Conservation (phyloP, 2,797 vertebrate genomes). For the Taeniopygia guttata region DNA sequence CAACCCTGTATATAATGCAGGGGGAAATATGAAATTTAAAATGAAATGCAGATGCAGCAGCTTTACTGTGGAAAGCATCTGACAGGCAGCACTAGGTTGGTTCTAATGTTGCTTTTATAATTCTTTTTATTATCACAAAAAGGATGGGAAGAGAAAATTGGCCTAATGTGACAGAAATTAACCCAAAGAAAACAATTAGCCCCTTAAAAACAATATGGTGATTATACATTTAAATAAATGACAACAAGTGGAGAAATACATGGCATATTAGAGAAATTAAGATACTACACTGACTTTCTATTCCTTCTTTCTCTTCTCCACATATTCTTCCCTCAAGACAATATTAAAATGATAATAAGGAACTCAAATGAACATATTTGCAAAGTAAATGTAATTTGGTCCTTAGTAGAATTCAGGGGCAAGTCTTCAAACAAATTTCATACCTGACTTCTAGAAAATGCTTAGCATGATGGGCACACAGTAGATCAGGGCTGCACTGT, state of each 20-base stretch:
- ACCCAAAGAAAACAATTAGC: constrained; percentile 8
- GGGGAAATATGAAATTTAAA: background rate
- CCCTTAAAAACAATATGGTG: background rate
- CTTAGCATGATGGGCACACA: background rate
- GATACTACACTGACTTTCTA: background rate
- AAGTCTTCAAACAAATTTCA: background rate
- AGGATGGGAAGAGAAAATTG: background rate
- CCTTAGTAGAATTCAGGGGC: background rate
- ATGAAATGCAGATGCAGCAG: background rate
- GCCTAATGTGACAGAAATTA: constrained; percentile 29
- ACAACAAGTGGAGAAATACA: background rate
- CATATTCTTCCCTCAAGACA: background rate
- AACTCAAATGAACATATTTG: background rate
- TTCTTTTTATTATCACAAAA: background rate
- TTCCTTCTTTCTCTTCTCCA: background rate
- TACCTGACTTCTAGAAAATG: background rate
- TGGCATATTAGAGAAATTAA: background rate
- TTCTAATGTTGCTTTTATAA: background rate
- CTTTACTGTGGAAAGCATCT: background rate
- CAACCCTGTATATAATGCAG: background rate
- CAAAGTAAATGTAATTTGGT: background rate
- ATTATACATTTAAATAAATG: background rate
- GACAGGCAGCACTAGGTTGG: background rate
- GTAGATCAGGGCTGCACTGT: background rate
- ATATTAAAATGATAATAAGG: background rate